phyloP scores from a whole-genome alignment of 2,113 vertebrate species.

The Tachuris rubrigastra region DNA sequence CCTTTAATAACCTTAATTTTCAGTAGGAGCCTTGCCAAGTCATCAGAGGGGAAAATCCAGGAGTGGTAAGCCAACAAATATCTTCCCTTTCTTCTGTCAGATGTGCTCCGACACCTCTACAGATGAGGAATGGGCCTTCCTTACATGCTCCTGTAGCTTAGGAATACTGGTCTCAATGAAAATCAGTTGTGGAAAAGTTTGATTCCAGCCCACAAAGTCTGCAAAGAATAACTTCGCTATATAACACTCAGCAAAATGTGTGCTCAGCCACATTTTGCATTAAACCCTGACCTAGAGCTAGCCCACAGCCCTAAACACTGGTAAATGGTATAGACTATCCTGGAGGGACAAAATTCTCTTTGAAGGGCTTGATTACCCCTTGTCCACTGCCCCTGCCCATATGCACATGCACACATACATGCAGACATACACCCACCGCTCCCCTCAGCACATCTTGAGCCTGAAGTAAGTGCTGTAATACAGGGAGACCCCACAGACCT shows the following conservation, averaged over 20 bases:
- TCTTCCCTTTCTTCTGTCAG: neutral
- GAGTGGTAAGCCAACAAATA: neutral
- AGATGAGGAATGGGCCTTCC: neutral
- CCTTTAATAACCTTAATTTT: neutral
- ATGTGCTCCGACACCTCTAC: neutral
- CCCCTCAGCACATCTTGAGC: neutral
- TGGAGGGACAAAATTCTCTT: neutral
- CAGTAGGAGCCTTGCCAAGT: neutral
- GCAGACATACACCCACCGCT: accelerated
- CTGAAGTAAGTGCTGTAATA: neutral
- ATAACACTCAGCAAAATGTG: neutral
- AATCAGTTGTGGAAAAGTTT: neutral
- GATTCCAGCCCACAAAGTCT: neutral
- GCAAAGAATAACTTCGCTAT: neutral
- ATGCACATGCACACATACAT: neutral
- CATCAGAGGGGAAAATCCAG: neutral
- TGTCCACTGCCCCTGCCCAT: neutral
- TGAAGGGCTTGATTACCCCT: neutral
- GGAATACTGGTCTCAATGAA: neutral
- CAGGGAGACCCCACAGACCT: neutral
- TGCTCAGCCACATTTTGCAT: neutral
- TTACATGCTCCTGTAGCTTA: neutral
- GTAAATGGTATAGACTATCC: neutral
- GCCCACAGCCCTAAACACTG: neutral
- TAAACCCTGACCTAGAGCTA: neutral